Base-by-base conservation (phyloP, 2,888 invertebrate species). In the Apodemia mormo region DNA sequence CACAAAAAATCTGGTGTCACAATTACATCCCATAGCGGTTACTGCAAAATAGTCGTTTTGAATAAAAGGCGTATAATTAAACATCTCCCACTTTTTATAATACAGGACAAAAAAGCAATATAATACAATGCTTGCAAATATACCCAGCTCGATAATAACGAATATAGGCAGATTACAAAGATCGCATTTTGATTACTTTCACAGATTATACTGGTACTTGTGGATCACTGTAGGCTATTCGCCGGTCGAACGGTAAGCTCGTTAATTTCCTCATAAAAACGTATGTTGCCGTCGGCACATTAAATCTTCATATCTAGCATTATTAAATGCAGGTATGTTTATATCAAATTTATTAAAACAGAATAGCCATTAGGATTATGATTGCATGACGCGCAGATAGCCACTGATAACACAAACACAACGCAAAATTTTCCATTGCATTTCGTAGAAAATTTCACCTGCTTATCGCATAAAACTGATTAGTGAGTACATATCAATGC, bases 351-450 rank as follows among this genome's bases (percentile, higher is more conserved):
- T 61, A 73, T 69, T 69, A 74, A 68, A 66, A 56, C 37, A n/a
- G 68, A 68, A 71, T 71, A 58, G 67, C 37, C 67, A 65, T 73
- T 72, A 66, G 72, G 75, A 74, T 78, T 75, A 76, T 64, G 69
- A 67, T 67, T 72, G 72, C 71, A 73, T 71, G 69, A 65, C 69
- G 65, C n/a, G 56, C 37, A 68, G 77, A 76, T 77, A 76, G 72
- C 70, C 33, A 45, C 66, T 69, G 74, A 74, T 77, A 74, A 54
- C 58, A 69, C 58, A 70, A 74, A 54, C 58, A 69, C 58, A 70
- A 61, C 67, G 37, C 70, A 61, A 71, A 66, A 67, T 67, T 72
- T 74, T 71, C 64, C 43, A 71, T 58, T 72, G 72, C 73, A 70
- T 64, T 73, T 67, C 70, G 65, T 56, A 30, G 67, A 74, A 74